A percentile compares a stretch with the other conserved stretches of the same genome.
Conservation (phyloP, 1,140 invertebrate genomes). For the Ladona fulva region DNA sequence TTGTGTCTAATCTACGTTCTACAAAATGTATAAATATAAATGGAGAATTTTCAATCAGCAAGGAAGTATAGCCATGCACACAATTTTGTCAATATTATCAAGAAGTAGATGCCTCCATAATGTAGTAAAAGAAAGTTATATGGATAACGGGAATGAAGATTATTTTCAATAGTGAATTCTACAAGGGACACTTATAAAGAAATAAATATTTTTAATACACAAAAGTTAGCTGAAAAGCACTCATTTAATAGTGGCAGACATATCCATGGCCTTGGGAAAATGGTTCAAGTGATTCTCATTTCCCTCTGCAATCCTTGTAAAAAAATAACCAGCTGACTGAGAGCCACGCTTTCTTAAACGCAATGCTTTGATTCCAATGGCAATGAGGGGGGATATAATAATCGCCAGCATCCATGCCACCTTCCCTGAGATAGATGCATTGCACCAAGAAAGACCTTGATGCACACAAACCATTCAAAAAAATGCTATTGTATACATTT, state of each 20-base stretch:
- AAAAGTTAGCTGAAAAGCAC: too few relatives aligned
- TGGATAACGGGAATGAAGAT: too few relatives aligned
- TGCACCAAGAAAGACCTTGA: background rate
- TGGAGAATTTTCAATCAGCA: constrained; percentile 6
- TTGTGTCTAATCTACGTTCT: background rate
- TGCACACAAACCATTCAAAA: constrained; percentile 9
- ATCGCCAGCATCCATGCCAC: constrained; percentile 6
- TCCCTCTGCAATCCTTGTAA: background rate
- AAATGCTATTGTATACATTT: background rate
- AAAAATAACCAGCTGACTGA: background rate
- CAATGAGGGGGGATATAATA: background rate
- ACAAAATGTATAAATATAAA: constrained; percentile 11
- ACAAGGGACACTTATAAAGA: too few relatives aligned
- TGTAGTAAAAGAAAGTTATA: too few relatives aligned
- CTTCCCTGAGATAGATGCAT: constrained; percentile 4
- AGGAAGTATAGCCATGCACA: background rate
- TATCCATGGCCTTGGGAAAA: background rate
- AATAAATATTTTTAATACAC: too few relatives aligned
- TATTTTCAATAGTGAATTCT: too few relatives aligned
- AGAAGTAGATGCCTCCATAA: too few relatives aligned
- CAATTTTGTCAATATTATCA: background rate
- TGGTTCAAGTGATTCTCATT: background rate
- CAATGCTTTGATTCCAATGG: background rate
- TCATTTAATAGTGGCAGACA: too few relatives aligned
- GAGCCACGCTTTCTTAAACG: background rate